These are phyloP conservation scores for Eclectus roratus DNA, from an alignment of 2,113 vertebrate genomes.

Conservation along the genomic window DNA sequence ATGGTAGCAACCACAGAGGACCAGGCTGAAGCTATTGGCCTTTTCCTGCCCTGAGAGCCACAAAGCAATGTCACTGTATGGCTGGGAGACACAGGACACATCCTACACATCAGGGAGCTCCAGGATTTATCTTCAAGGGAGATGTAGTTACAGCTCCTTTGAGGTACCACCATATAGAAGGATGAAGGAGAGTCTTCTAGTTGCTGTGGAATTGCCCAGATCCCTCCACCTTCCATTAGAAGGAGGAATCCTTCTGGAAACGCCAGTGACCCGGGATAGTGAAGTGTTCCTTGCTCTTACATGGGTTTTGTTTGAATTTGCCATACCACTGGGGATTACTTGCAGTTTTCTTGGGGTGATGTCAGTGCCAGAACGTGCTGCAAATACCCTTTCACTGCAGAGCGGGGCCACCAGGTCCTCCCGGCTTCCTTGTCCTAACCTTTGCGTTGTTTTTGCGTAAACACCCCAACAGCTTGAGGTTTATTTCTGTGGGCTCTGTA, in stretches of 20 bases:
- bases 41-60: not conserved
- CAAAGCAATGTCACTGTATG: fast-evolving
- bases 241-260: not conserved
- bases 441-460: conserved; percentile 60
- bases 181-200: not conserved
- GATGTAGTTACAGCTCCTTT: not conserved
- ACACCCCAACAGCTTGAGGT: conserved; percentile 25
- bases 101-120: not conserved
- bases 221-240: not conserved
- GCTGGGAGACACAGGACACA: fast-evolving
- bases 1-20: not conserved
- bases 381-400: not conserved
- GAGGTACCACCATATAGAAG: not conserved
- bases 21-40: not conserved
- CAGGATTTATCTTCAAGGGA: not conserved
- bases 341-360: not conserved
- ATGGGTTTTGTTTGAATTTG: not conserved
- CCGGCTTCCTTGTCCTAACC: conserved; percentile 30
- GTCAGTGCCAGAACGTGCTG: not conserved
- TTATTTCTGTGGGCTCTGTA: conserved; percentile 69
- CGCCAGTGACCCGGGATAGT: not conserved
- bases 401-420: not conserved
- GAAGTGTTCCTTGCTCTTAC: not conserved
- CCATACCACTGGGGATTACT: not conserved
- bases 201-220: not conserved